Evolutionary conservation across 2,888 invertebrate species (phyloP).

Genomic region (Drosophila prostipennis): DNA sequence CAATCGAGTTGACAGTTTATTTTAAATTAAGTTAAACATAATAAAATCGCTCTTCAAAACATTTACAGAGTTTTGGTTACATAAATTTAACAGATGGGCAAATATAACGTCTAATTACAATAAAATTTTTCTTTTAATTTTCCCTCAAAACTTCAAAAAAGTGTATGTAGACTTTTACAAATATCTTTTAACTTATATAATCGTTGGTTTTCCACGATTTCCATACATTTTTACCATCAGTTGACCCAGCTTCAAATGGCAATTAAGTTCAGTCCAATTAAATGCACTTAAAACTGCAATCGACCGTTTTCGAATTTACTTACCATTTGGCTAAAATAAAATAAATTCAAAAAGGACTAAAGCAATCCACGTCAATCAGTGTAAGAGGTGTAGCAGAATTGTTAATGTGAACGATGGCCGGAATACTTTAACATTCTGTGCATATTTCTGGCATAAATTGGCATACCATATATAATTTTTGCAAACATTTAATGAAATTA

Average conservation of each 20-base stretch:
- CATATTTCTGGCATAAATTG: slow-evolving; percentile 72
- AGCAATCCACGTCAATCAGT: slow-evolving; percentile 20
- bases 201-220: too few relatives aligned
- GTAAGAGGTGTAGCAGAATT: slow-evolving; percentile 10
- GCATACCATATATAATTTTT: slow-evolving; percentile 57
- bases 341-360: slow-evolving; percentile 1
- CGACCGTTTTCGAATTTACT: not conserved
- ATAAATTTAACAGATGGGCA: too few relatives aligned
- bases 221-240: not conserved
- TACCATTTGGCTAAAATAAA: not conserved
- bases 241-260: not conserved
- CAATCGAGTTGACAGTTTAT: too few relatives aligned
- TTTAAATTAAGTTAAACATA: too few relatives aligned
- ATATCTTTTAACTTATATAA: too few relatives aligned
- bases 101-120: too few relatives aligned
- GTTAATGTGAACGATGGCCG: slow-evolving; percentile 35
- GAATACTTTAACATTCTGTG: slow-evolving; percentile 64
- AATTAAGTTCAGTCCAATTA: slow-evolving; percentile 18
- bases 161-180: not conserved
- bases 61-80: too few relatives aligned
- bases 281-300: slow-evolving; percentile 3
- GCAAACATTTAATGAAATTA: slow-evolving; percentile 66
- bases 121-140: too few relatives aligned
- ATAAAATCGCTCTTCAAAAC: too few relatives aligned
- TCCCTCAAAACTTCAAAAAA: not conserved